Percentiles rank a stretch among this genome's conserved stretches.
Conservation (phyloP, 2,113 vertebrate genomes). For the Ctenomys sociabilis region DNA sequence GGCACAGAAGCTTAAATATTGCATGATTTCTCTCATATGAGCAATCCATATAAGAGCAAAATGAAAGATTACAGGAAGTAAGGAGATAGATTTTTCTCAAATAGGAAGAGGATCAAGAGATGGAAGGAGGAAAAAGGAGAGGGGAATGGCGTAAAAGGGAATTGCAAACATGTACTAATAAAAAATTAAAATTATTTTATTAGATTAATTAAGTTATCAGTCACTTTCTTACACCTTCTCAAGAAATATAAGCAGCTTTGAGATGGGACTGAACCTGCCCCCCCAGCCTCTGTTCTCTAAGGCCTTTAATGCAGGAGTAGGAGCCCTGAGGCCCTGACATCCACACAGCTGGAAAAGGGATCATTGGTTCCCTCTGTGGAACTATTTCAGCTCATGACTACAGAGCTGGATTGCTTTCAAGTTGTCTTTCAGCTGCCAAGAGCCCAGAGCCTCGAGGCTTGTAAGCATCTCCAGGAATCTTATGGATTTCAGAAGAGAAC, state of each 20-base stretch:
- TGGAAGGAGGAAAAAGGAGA: not conserved
- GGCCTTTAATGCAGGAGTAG: not conserved
- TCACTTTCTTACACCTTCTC: not conserved
- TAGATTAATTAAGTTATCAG: not conserved
- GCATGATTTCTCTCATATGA: not conserved
- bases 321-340: not conserved
- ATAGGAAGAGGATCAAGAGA: not conserved
- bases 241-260: not conserved
- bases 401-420: not conserved
- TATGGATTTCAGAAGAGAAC: not conserved
- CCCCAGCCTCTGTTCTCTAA: not conserved
- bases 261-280: not conserved
- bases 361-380: not conserved
- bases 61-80: not conserved
- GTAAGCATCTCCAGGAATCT: not conserved
- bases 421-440: slow-evolving; percentile 9
- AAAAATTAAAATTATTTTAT: not conserved
- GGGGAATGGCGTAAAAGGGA: not conserved
- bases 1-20: not conserved
- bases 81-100: not conserved
- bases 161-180: not conserved
- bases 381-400: not conserved
- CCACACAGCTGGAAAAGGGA: not conserved
- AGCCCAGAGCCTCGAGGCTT: not conserved
- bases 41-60: not conserved